phyloP scores from a whole-genome alignment of 2,797 vertebrate genomes.

The Darevskia nairensis region DNA sequence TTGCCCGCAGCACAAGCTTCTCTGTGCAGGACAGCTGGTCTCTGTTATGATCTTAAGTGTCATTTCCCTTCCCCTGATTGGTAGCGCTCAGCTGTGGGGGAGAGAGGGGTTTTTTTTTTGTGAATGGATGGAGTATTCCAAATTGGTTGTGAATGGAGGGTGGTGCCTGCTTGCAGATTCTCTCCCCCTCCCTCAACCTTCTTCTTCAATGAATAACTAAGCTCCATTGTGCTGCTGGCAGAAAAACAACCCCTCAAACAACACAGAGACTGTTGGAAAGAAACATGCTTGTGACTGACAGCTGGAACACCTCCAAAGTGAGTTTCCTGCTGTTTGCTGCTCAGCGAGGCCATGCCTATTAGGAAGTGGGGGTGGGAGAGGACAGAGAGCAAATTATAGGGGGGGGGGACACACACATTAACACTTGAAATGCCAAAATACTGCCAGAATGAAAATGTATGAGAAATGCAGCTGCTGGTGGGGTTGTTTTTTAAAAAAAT shows the following conservation, averaged over 20 bases:
- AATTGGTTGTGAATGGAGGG: constrained; percentile 84
- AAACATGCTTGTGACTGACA: constrained; percentile 74
- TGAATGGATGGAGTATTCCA: constrained; percentile 76
- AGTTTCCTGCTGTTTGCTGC: constrained; percentile 74
- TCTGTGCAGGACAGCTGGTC: constrained; percentile 75
- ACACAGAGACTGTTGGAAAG: constrained; percentile 77
- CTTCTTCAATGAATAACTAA: constrained; percentile 80
- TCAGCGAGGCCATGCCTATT: constrained; percentile 64
- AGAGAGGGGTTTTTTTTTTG: constrained; percentile 54
- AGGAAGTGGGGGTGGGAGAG: constrained; percentile 25
- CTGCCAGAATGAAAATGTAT: background rate
- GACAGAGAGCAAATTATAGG: constrained; percentile 11
- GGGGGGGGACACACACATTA: constrained; percentile 45
- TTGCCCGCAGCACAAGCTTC: constrained; percentile 55
- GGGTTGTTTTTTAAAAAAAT: background rate
- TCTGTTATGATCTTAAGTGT: constrained; percentile 68
- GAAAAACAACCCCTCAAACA: constrained; percentile 81
- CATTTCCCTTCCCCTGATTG: constrained; percentile 72
- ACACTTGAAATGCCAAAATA: constrained; percentile 58
- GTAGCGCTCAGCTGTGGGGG: constrained; percentile 57
- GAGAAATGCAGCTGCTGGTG: background rate
- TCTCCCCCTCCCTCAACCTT: background rate
- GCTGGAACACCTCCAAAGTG: constrained; percentile 79
- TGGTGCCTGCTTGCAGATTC: constrained; percentile 72
- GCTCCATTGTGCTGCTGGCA: constrained; percentile 77